phyloP scores from a whole-genome alignment of 2,797 vertebrate species.

The Lacerta viridis region DNA sequence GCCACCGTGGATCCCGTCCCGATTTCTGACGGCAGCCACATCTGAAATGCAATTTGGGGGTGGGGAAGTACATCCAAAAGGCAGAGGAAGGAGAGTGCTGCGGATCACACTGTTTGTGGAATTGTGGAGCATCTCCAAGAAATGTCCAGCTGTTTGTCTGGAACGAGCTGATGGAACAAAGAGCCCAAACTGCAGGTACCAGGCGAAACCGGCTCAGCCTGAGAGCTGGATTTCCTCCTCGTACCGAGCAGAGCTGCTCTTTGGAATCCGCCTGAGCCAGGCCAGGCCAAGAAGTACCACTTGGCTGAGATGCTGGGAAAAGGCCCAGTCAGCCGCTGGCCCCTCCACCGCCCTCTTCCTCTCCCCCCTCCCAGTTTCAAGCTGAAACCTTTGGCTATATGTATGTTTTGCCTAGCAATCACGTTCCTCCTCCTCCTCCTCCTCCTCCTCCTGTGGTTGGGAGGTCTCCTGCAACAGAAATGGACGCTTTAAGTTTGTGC shows the following conservation, averaged over 20 bases:
- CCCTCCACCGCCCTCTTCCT: not conserved
- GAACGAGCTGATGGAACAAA: not conserved
- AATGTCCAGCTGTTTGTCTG: not conserved
- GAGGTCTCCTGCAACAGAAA: slow-evolving; percentile 50
- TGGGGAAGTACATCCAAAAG: not conserved
- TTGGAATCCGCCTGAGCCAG: slow-evolving; percentile 27
- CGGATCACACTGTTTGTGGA: not conserved
- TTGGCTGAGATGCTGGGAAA: slow-evolving; percentile 50
- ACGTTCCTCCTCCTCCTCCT: slow-evolving; percentile 70
- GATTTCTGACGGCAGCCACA: not conserved
- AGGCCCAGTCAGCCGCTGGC: slow-evolving; percentile 12
- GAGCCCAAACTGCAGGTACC: not conserved
- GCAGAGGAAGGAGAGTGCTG: rapidly evolving
- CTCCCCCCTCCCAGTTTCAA: slow-evolving; percentile 25
- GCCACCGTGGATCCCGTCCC: too few relatives aligned
- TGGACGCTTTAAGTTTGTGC: not conserved
- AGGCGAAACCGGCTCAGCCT: not conserved
- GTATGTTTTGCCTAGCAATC: slow-evolving; percentile 71
- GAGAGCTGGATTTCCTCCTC: slow-evolving; percentile 57
- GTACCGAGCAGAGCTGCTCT: slow-evolving; percentile 36
- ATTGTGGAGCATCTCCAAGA: not conserved
- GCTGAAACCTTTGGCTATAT: slow-evolving; percentile 61
- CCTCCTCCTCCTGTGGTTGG: slow-evolving; percentile 55
- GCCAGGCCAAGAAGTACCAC: not conserved
- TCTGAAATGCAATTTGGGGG: not conserved